Evolutionary conservation across 2,797 vertebrate genomes (phyloP).

Genomic region (Gadopsis bispinosus): DNA sequence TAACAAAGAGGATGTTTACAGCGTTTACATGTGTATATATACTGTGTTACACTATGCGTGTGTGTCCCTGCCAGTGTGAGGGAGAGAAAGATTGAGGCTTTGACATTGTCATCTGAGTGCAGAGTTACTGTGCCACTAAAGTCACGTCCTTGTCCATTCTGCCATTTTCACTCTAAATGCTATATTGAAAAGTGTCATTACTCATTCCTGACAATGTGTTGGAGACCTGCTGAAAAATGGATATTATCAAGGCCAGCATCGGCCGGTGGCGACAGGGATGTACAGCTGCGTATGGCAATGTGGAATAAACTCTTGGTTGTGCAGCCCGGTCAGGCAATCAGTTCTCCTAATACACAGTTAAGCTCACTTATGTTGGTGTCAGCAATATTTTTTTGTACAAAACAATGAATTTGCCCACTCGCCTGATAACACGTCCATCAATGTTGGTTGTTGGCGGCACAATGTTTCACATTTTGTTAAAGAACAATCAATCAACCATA

Average conservation of each 20-base stretch:
- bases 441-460: not conserved
- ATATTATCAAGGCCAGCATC: slow-evolving; percentile 63
- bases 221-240: slow-evolving; percentile 68
- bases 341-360: not conserved
- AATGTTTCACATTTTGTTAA: slow-evolving; percentile 8
- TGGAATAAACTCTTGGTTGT: slow-evolving; percentile 34
- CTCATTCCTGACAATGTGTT: slow-evolving; percentile 78
- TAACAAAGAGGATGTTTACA: not conserved
- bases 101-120: slow-evolving; percentile 60
- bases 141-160: slow-evolving; percentile 82
- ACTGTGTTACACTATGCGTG: not conserved
- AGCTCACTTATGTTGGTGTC: slow-evolving; percentile 2
- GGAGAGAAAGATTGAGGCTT: slow-evolving; percentile 25
- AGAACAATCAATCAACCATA: not conserved
- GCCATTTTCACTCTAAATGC: slow-evolving; percentile 77
- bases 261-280: slow-evolving; percentile 37
- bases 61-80: not conserved
- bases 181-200: slow-evolving; percentile 82
- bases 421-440: not conserved
- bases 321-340: slow-evolving; percentile 20
- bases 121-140: slow-evolving; percentile 69
- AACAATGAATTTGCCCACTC: not conserved
- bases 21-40: not conserved
- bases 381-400: not conserved
- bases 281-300: slow-evolving; percentile 19